phyloP scores from a whole-genome alignment of 2,888 invertebrate species.

The Xylocampa areola region DNA sequence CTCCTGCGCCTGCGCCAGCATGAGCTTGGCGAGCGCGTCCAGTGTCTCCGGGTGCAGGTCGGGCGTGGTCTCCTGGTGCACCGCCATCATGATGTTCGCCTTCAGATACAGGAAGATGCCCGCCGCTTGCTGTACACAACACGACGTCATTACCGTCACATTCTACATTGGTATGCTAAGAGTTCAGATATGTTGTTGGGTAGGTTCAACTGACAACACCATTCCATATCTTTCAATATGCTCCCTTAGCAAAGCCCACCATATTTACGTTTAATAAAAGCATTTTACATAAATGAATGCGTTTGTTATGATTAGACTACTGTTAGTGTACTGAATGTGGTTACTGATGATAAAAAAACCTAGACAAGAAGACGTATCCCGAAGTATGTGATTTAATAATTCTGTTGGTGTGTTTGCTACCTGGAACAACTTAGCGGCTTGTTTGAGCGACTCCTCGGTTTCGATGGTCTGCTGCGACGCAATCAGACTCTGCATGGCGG shows the following conservation, averaged over 20 bases:
- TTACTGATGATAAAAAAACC: too few species aligned
- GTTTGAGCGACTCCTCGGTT: slow-evolving; percentile 97
- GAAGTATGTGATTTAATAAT: too few species aligned
- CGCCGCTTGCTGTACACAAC: slow-evolving; percentile 94
- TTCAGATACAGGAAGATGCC: slow-evolving; percentile 97
- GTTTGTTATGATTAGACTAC: too few species aligned
- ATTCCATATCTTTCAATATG: too few species aligned
- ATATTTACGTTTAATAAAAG: too few species aligned
- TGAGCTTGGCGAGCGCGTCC: slow-evolving; percentile 95
- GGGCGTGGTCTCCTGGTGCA: slow-evolving; percentile 98
- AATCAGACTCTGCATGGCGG: slow-evolving; percentile 96
- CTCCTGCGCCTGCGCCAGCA: slow-evolving; percentile 99
- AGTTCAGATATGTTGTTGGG: neutral
- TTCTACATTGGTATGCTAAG: neutral
- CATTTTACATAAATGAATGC: too few species aligned
- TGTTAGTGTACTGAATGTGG: too few species aligned
- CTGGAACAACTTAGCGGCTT: slow-evolving; percentile 97
- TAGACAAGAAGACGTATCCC: too few species aligned
- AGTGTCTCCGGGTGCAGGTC: slow-evolving; percentile 98
- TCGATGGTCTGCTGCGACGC: slow-evolving; percentile 96
- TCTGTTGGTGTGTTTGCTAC: slow-evolving; percentile 74
- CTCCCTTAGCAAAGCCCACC: too few species aligned
- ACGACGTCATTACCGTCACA: slow-evolving; percentile 5
- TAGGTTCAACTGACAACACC: too few species aligned
- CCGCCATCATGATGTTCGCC: slow-evolving; percentile 93